Evolutionary conservation across 2,113 vertebrate genomes (phyloP).

Genomic region (Tinamus guttatus): DNA sequence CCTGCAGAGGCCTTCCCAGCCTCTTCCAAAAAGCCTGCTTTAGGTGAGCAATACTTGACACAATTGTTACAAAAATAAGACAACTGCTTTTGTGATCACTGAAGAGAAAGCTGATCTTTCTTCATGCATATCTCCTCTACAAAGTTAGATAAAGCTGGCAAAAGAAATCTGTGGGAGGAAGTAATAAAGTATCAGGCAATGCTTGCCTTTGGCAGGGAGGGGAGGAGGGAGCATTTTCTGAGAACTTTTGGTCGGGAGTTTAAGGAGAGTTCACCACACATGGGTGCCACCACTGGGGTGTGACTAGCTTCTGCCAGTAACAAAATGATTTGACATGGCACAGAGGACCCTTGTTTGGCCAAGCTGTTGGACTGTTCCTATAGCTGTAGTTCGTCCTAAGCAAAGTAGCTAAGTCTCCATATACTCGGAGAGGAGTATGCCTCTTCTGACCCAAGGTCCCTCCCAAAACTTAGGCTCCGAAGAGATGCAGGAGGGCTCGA

Average conservation of each 20-base stretch:
- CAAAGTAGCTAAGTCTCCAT: not conserved
- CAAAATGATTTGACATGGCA: not conserved
- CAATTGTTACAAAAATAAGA: not conserved
- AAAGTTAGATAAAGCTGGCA: not conserved
- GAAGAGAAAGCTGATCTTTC: not conserved
- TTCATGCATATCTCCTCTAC: not conserved
- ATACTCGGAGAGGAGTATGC: not conserved
- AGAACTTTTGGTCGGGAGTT: not conserved
- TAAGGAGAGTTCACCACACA: not conserved
- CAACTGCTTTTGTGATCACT: not conserved
- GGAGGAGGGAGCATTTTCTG: not conserved
- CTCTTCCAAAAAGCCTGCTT: not conserved
- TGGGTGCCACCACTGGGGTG: not conserved
- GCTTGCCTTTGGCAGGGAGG: not conserved
- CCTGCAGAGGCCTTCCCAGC: not conserved
- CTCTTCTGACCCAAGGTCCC: not conserved
- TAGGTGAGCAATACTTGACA: not conserved
- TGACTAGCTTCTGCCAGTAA: not conserved
- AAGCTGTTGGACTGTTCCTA: not conserved
- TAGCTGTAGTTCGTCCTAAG: not conserved
- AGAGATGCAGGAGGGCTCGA: not conserved
- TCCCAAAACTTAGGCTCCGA: not conserved
- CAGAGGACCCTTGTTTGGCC: not conserved
- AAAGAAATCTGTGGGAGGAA: not conserved
- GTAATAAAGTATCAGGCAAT: not conserved